Evolutionary conservation across 2,888 invertebrate species (phyloP).

Genomic region (Volucella zonaria): DNA sequence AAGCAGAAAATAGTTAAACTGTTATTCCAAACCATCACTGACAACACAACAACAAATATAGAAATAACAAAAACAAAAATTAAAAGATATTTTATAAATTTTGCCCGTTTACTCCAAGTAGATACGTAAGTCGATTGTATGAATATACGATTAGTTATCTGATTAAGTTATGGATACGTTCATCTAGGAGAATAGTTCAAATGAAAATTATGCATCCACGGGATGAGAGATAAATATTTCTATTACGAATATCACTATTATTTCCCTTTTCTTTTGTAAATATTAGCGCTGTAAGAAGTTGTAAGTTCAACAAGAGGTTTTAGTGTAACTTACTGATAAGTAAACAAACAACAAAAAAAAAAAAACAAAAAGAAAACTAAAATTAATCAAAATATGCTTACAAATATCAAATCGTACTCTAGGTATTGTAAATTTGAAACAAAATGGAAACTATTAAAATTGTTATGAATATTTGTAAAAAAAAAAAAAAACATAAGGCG

Average conservation of each 20-base stretch:
- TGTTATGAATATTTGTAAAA: constrained; percentile 55
- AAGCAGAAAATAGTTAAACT: constrained; percentile 71
- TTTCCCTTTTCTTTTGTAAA: constrained; percentile 36
- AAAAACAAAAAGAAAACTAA: constrained; percentile 24
- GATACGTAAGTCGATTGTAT: constrained; percentile 62
- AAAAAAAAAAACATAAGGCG: not conserved
- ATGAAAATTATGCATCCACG: constrained; percentile 35
- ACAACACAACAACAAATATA: not conserved
- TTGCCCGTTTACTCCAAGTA: constrained; percentile 51
- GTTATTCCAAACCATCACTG: constrained; percentile 74
- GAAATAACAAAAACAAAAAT: no score
- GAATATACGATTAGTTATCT: constrained; percentile 47
- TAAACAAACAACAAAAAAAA: constrained; percentile 16
- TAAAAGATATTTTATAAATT: constrained; percentile 39
- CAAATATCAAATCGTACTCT: constrained; percentile 24
- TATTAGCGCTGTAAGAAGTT: constrained; percentile 15
- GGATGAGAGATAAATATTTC: constrained; percentile 13
- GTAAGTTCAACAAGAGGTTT: not conserved
- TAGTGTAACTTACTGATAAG: constrained; percentile 19
- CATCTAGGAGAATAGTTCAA: constrained; percentile 59
- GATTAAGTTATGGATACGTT: constrained; percentile 48
- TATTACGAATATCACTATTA: no score
- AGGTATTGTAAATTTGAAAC: constrained; percentile 47
- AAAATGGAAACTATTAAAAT: constrained; percentile 23
- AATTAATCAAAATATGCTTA: constrained; percentile 68